A percentile compares a stretch with the other conserved stretches of the same genome.
These are phyloP conservation scores for Salvelinus namaycush DNA, from an alignment of 2,113 vertebrate genomes.

Conservation along the genomic window DNA sequence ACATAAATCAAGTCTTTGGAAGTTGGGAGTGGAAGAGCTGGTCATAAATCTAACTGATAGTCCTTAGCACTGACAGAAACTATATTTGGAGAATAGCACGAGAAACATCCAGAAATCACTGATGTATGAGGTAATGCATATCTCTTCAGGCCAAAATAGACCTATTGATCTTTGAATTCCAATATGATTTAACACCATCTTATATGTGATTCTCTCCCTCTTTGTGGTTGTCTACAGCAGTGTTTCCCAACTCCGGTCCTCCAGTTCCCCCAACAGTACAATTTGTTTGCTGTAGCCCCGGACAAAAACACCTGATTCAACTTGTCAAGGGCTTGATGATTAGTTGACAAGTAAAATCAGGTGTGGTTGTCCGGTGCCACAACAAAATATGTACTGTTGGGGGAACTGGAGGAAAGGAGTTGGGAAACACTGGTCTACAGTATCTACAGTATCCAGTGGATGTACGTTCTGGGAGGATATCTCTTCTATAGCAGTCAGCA, in stretches of 20 bases:
- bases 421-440: too few relatives aligned
- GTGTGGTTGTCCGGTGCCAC: too few relatives aligned
- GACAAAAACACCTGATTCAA: too few relatives aligned
- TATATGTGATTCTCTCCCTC: neutral
- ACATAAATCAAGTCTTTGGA: slow-evolving; percentile 41
- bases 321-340: too few relatives aligned
- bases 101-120: neutral
- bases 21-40: neutral
- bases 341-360: too few relatives aligned
- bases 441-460: neutral
- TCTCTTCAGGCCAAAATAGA: too few relatives aligned
- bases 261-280: neutral
- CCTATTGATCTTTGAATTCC: neutral
- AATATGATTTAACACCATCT: too few relatives aligned
- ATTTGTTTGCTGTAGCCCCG: slow-evolving; percentile 28
- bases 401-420: too few relatives aligned
- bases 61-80: neutral
- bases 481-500: slow-evolving; percentile 14
- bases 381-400: too few relatives aligned
- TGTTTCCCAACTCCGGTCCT: too few relatives aligned
- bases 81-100: neutral
- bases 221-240: neutral
- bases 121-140: neutral
- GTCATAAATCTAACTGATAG: neutral
- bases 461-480: slow-evolving; percentile 30